A percentile compares a stretch with the other conserved stretches of the same genome.
Evolutionary conservation across 2,113 vertebrate species (phyloP).

Genomic region (Cyprinodon variegatus): DNA sequence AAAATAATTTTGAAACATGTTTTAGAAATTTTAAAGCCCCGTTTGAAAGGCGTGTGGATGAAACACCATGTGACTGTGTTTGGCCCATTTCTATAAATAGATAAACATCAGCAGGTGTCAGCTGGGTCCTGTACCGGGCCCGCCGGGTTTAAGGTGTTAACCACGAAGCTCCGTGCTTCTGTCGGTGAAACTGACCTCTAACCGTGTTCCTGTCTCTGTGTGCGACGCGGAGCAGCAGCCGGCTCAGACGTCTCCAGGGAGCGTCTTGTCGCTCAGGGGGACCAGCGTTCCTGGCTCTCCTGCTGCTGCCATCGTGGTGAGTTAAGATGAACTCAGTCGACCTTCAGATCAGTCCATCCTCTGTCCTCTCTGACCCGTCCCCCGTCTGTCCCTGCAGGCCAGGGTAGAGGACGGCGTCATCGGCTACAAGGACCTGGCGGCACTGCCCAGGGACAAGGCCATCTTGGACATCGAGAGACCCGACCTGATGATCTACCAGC

Average conservation of each 20-base stretch:
- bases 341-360: constrained; percentile 32
- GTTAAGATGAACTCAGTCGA: constrained; percentile 29
- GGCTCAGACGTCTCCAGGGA: constrained; percentile 90
- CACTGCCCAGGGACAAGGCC: constrained; percentile 94
- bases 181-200: neutral
- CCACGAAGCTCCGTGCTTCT: too few species aligned
- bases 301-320: constrained; percentile 88
- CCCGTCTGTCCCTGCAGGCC: constrained; percentile 72
- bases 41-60: too few species aligned
- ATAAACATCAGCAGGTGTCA: too few species aligned
- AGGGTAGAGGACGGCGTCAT: constrained; percentile 90
- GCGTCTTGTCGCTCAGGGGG: constrained; percentile 86
- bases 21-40: too few species aligned
- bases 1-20: too few species aligned
- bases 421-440: constrained; percentile 93
- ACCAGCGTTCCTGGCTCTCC: constrained; percentile 87
- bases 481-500: constrained; percentile 95
- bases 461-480: constrained; percentile 96
- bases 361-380: neutral
- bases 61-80: too few species aligned
- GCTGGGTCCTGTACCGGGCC: too few species aligned
- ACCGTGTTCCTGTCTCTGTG: constrained; percentile 6
- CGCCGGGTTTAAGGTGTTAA: too few species aligned
- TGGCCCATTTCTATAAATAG: too few species aligned
- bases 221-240: constrained; percentile 75